Percentiles rank a stretch among this genome's conserved stretches.
phyloP scores from a whole-genome alignment of 2,113 vertebrate genomes.

The Reinhardtius hippoglossoides region DNA sequence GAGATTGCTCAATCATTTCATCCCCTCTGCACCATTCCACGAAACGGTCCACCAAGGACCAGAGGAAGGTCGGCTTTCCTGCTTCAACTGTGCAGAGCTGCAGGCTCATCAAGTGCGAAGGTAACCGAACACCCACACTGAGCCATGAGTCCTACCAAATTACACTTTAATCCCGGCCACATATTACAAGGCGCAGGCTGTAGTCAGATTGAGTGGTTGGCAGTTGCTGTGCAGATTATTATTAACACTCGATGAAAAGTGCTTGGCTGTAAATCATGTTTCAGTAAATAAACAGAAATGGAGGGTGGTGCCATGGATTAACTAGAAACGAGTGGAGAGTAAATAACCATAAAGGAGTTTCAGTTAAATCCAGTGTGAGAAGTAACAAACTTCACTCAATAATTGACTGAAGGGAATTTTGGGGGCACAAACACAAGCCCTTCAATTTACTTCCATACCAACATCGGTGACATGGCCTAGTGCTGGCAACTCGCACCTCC shows the following conservation, averaged over 20 bases:
- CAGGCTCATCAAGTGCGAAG: slow-evolving; percentile 27
- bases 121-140: slow-evolving; percentile 58
- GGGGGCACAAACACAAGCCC: background rate
- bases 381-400: background rate
- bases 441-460: background rate
- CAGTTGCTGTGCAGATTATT: slow-evolving; percentile 16
- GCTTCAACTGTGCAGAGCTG: slow-evolving; percentile 32
- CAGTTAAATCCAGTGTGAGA: background rate
- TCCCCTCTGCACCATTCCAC: slow-evolving; percentile 17
- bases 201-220: slow-evolving; percentile 6
- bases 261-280: slow-evolving; percentile 1
- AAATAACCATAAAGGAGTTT: background rate
- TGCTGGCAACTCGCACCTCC: background rate
- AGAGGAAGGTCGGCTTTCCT: slow-evolving; percentile 24
- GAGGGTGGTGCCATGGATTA: background rate
- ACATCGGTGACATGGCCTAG: background rate
- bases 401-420: background rate
- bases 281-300: slow-evolving; percentile 19
- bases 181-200: slow-evolving; percentile 27
- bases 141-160: slow-evolving; percentile 40
- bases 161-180: slow-evolving; percentile 46
- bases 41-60: slow-evolving; percentile 26
- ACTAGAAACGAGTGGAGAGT: background rate
- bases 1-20: slow-evolving; percentile 31
- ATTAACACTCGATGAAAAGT: background rate